Percentiles rank a stretch among this genome's conserved stretches.
Conservation (phyloP, 2,888 invertebrate species). For the Brenthis hecate region DNA sequence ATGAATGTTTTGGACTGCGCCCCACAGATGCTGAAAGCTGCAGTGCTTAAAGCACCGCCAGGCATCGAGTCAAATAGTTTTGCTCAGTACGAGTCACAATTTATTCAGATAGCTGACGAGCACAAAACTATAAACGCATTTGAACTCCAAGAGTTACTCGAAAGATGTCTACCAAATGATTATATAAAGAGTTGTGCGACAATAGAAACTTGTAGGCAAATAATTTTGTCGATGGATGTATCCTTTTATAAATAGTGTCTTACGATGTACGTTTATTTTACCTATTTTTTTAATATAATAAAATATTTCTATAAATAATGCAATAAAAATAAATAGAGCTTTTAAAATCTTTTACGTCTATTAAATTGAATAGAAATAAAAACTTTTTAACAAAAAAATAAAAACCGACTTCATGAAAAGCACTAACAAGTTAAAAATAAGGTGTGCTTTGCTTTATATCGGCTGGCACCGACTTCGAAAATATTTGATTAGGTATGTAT, state of each 20-base stretch:
- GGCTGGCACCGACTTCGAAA: too few species aligned
- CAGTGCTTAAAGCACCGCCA: slow-evolving; percentile 89
- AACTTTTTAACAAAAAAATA: too few species aligned
- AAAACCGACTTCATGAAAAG: too few species aligned
- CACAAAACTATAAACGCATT: slow-evolving; percentile 95
- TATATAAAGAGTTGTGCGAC: slow-evolving; percentile 97
- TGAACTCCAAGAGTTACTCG: slow-evolving; percentile 93
- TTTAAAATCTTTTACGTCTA: background rate
- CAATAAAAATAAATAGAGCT: background rate
- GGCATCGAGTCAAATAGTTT: slow-evolving; percentile 87
- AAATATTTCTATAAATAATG: background rate
- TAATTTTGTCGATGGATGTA: slow-evolving; percentile 94
- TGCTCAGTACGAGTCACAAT: slow-evolving; percentile 94
- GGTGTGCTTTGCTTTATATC: too few species aligned
- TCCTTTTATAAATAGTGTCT: slow-evolving; percentile 70
- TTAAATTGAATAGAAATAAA: too few species aligned
- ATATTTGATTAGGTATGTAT: too few species aligned
- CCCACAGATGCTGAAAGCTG: slow-evolving; percentile 87
- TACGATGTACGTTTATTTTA: background rate
- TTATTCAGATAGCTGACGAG: slow-evolving; percentile 94
- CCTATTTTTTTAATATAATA: background rate
- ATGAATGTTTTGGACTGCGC: slow-evolving; percentile 87
- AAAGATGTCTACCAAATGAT: slow-evolving; percentile 95
- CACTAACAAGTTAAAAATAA: too few species aligned
- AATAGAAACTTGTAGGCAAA: slow-evolving; percentile 95